A percentile compares a stretch with the other conserved stretches of the same genome.
These are phyloP conservation scores for Tryphoninae sp. DNA, from an alignment of 2,888 invertebrate genomes.

Conservation along the genomic window DNA sequence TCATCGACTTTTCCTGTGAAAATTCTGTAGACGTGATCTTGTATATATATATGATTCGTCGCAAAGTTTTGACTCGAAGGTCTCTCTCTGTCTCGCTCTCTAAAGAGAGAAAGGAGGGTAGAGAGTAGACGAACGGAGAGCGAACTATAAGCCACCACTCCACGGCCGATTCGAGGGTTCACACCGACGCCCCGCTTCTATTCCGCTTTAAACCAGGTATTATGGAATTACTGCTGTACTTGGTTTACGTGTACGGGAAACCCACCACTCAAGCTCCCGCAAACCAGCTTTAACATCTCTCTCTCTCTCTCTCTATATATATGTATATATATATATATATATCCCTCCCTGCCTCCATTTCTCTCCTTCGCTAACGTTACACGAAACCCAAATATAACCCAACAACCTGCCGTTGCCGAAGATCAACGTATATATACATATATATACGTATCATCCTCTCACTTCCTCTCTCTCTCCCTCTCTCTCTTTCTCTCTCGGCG, in stretches of 20 bases:
- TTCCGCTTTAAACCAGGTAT: constrained; percentile 57
- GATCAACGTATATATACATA: background rate
- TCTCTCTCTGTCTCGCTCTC: background rate
- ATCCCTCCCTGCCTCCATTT: background rate
- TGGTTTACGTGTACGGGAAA: constrained; percentile 58
- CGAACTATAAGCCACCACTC: constrained; percentile 35
- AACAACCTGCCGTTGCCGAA: constrained; percentile 27
- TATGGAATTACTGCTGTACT: constrained; percentile 61
- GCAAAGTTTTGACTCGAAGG: constrained; percentile 36
- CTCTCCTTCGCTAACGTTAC: background rate
- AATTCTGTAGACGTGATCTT: background rate
- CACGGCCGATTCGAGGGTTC: constrained; percentile 55
- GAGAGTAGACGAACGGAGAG: constrained; percentile 38
- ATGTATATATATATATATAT: background rate
- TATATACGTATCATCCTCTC: background rate
- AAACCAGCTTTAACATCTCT: constrained; percentile 44
- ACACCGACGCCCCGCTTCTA: constrained; percentile 32
- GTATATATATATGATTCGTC: constrained; percentile 23
- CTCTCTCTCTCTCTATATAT: background rate
- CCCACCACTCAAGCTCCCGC: constrained; percentile 27
- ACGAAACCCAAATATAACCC: constrained; percentile 18
- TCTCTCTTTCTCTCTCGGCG: background rate
- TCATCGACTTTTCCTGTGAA: no score
- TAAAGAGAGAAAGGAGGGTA: background rate
- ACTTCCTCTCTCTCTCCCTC: background rate